A percentile compares a stretch with the other conserved stretches of the same genome.
Evolutionary conservation across 2,113 vertebrate species (phyloP).

Genomic region (Oreochromis tanganicae): DNA sequence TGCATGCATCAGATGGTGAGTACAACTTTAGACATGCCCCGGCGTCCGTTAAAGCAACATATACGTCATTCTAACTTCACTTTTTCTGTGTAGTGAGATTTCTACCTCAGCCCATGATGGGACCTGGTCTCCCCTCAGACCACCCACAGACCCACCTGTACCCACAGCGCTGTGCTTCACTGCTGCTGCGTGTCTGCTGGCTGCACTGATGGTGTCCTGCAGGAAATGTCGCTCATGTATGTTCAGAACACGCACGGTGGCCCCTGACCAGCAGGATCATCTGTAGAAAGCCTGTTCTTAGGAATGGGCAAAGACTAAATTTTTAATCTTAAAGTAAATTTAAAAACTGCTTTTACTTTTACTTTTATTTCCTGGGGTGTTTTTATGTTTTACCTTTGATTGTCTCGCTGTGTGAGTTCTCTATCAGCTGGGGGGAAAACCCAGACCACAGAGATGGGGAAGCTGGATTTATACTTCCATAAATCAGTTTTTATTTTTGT

Average conservation of each 20-base stretch:
- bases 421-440: not conserved
- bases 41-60: rapidly evolving
- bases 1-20: conserved; percentile 35
- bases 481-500: not conserved
- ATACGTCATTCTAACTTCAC: not conserved
- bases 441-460: not conserved
- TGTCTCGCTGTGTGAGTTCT: not conserved
- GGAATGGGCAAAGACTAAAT: not conserved
- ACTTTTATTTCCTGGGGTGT: not conserved
- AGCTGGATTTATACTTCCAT: not conserved
- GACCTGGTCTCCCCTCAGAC: not conserved
- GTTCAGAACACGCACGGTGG: conserved; percentile 31
- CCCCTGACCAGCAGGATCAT: not conserved
- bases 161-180: not conserved
- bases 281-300: not conserved
- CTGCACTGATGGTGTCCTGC: not conserved
- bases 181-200: conserved; percentile 25
- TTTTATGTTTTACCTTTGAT: rapidly evolving
- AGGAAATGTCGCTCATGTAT: conserved; percentile 10
- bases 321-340: rapidly evolving
- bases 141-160: not conserved
- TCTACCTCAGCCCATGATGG: not conserved
- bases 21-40: not conserved
- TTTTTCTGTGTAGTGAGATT: conserved; percentile 1
- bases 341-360: not conserved